Evolutionary conservation across 2,113 vertebrate genomes (phyloP).

Genomic region (Gambusia holbrooki): DNA sequence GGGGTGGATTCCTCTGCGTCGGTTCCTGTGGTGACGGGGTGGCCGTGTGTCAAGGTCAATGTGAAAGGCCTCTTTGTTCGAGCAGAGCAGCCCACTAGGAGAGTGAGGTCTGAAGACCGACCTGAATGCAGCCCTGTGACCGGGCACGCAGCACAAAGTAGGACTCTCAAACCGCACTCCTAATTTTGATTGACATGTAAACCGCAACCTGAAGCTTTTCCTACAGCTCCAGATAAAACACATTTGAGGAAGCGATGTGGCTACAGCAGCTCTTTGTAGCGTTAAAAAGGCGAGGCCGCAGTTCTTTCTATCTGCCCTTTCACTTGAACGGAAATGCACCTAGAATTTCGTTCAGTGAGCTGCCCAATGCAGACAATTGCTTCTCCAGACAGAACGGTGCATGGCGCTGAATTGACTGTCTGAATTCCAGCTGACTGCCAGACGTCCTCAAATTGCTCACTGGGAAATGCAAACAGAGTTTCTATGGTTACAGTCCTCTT

Average conservation of each 20-base stretch:
- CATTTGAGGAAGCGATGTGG: background rate
- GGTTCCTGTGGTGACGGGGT: conserved; percentile 80
- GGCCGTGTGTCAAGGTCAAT: conserved; percentile 79
- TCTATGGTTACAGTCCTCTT: conserved; percentile 74
- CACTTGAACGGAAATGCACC: conserved; percentile 66
- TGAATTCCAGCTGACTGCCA: conserved; percentile 77
- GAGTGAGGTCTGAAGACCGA: conserved; percentile 58
- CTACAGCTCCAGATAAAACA: conserved; percentile 56
- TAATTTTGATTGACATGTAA: conserved; percentile 65
- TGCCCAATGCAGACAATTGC: conserved; percentile 63
- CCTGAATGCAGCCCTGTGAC: conserved; percentile 68
- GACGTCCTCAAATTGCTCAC: conserved; percentile 69
- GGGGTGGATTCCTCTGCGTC: conserved; percentile 70
- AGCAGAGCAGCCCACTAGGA: conserved; percentile 64
- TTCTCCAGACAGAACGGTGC: conserved; percentile 67
- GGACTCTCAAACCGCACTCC: conserved; percentile 51
- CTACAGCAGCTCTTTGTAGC: conserved; percentile 10
- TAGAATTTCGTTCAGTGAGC: conserved; percentile 69
- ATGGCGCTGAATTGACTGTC: conserved; percentile 64
- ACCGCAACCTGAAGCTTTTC: conserved; percentile 38
- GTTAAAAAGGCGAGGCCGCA: conserved; percentile 35
- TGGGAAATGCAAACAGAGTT: conserved; percentile 86
- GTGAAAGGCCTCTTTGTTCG: conserved; percentile 81
- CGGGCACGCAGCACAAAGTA: conserved; percentile 55
- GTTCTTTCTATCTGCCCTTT: conserved; percentile 57